These are phyloP conservation scores for Zosterops japonicus DNA, from an alignment of 2,113 vertebrate species.

Conservation along the genomic window DNA sequence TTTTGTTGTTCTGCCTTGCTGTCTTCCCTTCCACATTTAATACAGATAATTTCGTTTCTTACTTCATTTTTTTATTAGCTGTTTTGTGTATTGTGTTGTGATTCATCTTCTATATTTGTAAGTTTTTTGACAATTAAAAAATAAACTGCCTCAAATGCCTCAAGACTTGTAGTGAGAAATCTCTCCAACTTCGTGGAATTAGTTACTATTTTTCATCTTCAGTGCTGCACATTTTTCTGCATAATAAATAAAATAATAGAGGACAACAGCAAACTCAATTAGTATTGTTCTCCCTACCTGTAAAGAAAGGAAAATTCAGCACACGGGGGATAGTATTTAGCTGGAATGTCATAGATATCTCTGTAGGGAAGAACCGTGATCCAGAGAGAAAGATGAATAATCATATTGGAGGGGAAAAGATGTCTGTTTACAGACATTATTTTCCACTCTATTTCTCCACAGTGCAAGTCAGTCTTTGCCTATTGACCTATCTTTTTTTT, in stretches of 20 bases:
- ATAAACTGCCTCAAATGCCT: slow-evolving; percentile 39
- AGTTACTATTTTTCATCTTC: neutral
- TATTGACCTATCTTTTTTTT: neutral
- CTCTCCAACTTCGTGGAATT: neutral
- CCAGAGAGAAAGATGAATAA: neutral
- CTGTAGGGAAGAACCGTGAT: neutral
- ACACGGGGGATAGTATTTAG: neutral
- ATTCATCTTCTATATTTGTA: slow-evolving; percentile 35
- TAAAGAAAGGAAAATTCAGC: neutral
- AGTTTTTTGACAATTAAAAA: slow-evolving; percentile 55
- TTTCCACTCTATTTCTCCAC: neutral
- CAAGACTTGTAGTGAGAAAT: slow-evolving; percentile 16
- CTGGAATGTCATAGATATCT: neutral
- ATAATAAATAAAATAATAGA: neutral
- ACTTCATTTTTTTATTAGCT: neutral
- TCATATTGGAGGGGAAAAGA: neutral
- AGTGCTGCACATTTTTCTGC: neutral
- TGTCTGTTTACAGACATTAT: neutral
- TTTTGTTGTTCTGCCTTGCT: neutral
- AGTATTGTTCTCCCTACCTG: neutral
- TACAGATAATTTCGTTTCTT: neutral
- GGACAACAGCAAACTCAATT: neutral
- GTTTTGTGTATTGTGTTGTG: neutral
- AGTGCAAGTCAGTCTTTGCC: neutral
- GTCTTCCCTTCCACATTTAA: neutral